Conservation (phyloP, 30 jellyfish, hydroid and myxozoan species). For the Mastigias papua region DNA sequence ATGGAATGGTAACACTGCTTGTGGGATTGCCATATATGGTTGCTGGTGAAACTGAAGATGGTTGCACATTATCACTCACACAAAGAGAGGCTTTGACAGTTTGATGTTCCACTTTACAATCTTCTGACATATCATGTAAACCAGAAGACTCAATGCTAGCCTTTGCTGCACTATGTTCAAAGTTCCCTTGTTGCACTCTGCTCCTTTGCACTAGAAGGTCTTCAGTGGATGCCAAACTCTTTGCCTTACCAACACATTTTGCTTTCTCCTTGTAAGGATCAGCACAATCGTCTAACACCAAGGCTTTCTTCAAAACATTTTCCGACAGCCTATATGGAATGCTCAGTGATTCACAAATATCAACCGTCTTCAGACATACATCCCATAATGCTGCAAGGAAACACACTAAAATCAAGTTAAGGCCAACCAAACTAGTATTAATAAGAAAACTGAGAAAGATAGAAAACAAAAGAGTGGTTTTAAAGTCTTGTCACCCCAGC, state of each 20-base stretch:
- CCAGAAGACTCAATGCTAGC: not conserved
- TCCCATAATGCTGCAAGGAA: constrained; percentile 65
- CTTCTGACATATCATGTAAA: not conserved
- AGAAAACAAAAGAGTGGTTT: too few species aligned
- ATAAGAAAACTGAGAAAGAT: not conserved
- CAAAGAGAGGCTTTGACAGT: not conserved
- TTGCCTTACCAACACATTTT: not conserved
- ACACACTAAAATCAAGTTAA: not conserved
- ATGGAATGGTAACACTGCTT: not conserved
- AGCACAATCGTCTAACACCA: not conserved
- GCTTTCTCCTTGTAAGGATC: not conserved
- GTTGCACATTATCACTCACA: not conserved
- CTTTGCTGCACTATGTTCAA: not conserved
- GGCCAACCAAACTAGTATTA: not conserved
- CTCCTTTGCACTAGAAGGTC: too few species aligned
- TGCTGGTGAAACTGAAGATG: not conserved
- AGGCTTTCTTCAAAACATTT: constrained; percentile 45
- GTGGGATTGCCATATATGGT: not conserved
- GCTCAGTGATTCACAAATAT: constrained; percentile 42
- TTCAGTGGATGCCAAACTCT: too few species aligned
- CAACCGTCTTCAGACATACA: constrained; percentile 50
- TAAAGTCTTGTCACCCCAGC: too few species aligned
- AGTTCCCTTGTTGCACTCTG: not conserved
- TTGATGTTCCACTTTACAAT: not conserved
- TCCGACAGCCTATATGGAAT: constrained; percentile 59